Evolutionary conservation across 2,113 vertebrate genomes (phyloP).

Genomic region (Aldabrachelys gigantea): DNA sequence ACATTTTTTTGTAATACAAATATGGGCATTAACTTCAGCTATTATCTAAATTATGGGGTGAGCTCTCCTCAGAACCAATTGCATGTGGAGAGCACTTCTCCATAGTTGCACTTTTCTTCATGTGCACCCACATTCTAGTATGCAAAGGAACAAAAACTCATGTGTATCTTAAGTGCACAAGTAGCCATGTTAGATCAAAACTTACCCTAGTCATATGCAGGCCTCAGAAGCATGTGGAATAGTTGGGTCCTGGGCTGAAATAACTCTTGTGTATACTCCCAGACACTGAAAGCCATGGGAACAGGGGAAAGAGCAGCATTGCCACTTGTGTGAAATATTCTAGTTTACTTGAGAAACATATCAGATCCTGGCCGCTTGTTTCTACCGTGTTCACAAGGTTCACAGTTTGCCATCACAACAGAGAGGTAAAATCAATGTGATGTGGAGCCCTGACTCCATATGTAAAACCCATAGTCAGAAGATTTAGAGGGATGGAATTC

Average conservation of each 20-base stretch:
- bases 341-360: neutral
- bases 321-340: neutral
- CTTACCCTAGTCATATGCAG: neutral
- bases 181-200: neutral
- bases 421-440: neutral
- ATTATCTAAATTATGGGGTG: neutral
- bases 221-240: too few relatives aligned
- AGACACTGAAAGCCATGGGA: neutral
- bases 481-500: neutral
- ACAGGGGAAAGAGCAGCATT: neutral
- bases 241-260: neutral
- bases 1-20: neutral
- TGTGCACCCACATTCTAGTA: neutral
- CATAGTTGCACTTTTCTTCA: rapidly evolving
- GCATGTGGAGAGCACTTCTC: rapidly evolving
- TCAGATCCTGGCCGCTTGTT: neutral
- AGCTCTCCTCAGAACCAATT: neutral
- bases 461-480: neutral
- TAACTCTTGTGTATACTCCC: neutral
- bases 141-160: neutral
- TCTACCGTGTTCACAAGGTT: neutral
- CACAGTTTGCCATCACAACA: neutral
- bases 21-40: neutral
- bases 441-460: neutral
- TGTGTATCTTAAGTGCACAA: neutral